Evolutionary conservation across 2,888 invertebrate genomes (phyloP).

Genomic region (Nomada lathburiana): DNA sequence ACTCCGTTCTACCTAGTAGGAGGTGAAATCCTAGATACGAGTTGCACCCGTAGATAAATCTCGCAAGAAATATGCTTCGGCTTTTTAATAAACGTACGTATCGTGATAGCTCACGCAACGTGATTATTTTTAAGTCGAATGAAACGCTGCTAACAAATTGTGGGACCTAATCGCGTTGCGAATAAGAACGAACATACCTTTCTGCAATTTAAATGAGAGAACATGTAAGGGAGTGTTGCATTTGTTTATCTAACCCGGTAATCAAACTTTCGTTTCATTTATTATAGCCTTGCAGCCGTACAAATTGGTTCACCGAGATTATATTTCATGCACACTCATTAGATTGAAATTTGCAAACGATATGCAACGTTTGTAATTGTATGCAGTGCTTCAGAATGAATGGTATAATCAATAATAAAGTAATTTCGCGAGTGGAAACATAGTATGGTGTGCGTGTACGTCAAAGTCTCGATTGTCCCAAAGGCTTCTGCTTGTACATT

Average conservation of each 20-base stretch:
- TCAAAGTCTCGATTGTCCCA: too few relatives aligned
- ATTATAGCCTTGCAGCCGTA: background rate
- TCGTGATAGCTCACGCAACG: conserved; percentile 13
- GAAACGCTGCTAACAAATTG: background rate
- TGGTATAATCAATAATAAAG: too few relatives aligned
- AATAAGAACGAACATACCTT: background rate
- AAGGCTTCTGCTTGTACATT: too few relatives aligned
- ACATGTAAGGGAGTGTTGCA: background rate
- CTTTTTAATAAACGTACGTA: conserved; percentile 14
- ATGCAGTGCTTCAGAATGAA: too few relatives aligned
- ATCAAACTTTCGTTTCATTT: background rate
- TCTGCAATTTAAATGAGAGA: background rate
- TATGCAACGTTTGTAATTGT: too few relatives aligned
- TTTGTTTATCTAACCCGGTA: background rate
- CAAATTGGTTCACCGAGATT: too few relatives aligned
- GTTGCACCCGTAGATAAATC: background rate
- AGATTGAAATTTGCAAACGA: too few relatives aligned
- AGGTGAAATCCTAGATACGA: conserved; percentile 1
- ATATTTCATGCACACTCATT: too few relatives aligned
- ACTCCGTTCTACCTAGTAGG: background rate
- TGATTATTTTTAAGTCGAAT: conserved; percentile 2
- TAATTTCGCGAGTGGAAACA: too few relatives aligned
- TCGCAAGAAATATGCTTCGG: background rate
- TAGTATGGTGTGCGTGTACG: too few relatives aligned
- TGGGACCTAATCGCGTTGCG: background rate